phyloP scores from a whole-genome alignment of 2,888 invertebrate genomes.

The Pilophorus perplexus region DNA sequence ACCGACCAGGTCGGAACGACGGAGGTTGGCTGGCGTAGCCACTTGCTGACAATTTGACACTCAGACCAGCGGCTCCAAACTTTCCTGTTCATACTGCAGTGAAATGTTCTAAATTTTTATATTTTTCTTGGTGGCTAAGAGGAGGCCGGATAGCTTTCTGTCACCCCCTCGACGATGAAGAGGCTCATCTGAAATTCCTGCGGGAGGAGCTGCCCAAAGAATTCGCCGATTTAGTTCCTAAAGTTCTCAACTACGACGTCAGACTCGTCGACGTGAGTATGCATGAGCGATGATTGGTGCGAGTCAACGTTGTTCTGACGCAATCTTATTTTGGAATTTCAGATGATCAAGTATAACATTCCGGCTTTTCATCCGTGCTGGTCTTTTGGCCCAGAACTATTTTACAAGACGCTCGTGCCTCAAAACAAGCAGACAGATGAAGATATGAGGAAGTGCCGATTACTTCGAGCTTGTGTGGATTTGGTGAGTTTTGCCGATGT shows the following conservation, averaged over 20 bases:
- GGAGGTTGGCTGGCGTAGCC: no score
- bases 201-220: not conserved
- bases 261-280: no score
- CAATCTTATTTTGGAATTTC: no score
- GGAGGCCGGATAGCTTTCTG: no score
- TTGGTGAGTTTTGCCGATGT: slow-evolving; percentile 18
- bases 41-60: no score
- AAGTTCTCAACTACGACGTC: no score
- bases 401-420: slow-evolving; percentile 20
- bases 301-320: no score
- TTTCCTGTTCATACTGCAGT: not conserved
- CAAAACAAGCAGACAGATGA: slow-evolving; percentile 29
- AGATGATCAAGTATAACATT: slow-evolving; percentile 36
- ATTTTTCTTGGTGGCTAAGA: no score
- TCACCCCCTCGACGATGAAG: slow-evolving; percentile 8
- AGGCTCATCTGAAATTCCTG: not conserved
- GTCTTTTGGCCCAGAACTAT: slow-evolving; percentile 31
- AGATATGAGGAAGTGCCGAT: slow-evolving; percentile 18
- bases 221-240: not conserved
- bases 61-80: not conserved
- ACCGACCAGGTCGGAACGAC: no score
- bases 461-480: slow-evolving; percentile 34
- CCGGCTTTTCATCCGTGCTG: slow-evolving; percentile 31
- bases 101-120: not conserved
- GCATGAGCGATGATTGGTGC: no score